Conservation (phyloP, 2,113 vertebrate species). For the Australoheros scitulus region DNA sequence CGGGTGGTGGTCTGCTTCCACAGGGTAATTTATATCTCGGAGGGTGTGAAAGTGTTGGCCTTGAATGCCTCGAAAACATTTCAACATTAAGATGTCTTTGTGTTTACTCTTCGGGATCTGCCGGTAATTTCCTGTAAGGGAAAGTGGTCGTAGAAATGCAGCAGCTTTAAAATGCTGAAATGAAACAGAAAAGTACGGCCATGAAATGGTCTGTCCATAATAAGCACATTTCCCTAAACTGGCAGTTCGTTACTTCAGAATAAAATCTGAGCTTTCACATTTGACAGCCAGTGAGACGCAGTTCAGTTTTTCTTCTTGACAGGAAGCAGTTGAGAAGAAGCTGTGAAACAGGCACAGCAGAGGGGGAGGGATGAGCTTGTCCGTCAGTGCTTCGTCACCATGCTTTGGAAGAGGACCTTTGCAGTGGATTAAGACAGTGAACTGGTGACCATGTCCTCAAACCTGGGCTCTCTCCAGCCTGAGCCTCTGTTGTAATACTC, state of each 20-base stretch:
- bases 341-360: neutral
- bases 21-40: neutral
- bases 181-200: neutral
- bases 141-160: neutral
- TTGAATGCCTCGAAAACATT: neutral
- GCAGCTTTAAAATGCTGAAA: neutral
- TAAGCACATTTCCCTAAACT: neutral
- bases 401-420: slow-evolving; percentile 34
- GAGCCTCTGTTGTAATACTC: slow-evolving; percentile 1
- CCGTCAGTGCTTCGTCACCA: slow-evolving; percentile 29
- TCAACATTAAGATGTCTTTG: neutral
- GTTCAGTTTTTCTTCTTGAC: neutral
- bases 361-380: slow-evolving; percentile 2
- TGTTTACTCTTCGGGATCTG: neutral
- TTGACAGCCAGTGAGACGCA: neutral
- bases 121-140: neutral
- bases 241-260: neutral
- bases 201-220: neutral
- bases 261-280: neutral
- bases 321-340: neutral
- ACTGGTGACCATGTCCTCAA: slow-evolving; percentile 29
- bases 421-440: slow-evolving; percentile 44
- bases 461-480: slow-evolving; percentile 33
- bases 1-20: too few species aligned
- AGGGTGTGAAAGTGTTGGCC: neutral